phyloP scores from a whole-genome alignment of 2,888 invertebrate species.

The Erpobdella octoculata region DNA sequence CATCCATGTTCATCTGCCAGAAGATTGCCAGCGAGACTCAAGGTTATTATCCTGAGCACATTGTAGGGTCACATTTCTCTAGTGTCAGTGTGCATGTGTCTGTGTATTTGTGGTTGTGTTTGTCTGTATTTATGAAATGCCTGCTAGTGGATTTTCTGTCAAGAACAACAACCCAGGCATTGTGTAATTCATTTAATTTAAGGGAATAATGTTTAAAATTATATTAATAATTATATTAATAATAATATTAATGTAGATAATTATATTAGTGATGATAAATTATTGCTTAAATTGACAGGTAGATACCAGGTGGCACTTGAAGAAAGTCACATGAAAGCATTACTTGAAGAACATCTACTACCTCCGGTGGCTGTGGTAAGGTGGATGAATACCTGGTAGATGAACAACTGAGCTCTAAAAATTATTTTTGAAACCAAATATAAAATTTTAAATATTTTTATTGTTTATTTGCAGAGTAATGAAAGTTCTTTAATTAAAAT shows the following conservation, averaged over 20 bases:
- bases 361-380: constrained; percentile 53
- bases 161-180: no score
- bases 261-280: not conserved
- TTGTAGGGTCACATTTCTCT: no score
- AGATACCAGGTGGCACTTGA: constrained; percentile 78
- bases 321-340: constrained; percentile 63
- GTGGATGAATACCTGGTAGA: not conserved
- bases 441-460: not conserved
- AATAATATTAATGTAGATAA: no score
- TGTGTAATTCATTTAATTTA: no score
- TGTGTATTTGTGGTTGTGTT: no score
- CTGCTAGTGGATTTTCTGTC: no score
- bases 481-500: constrained; percentile 60
- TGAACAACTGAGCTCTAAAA: no score
- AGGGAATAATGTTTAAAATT: no score
- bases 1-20: constrained; percentile 85
- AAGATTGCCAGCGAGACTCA: constrained; percentile 76
- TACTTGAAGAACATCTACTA: constrained; percentile 54
- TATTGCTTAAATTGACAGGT: constrained; percentile 54
- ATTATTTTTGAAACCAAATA: not conserved
- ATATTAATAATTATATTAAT: no score
- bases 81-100: no score
- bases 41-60: no score
- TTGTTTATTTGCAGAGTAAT: constrained; percentile 42
- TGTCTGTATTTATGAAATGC: no score